Evolutionary conservation across 2,797 vertebrate genomes (phyloP), one percentile per base, ranked within the genome.

Genomic region (Cyclura pinguis): DNA sequence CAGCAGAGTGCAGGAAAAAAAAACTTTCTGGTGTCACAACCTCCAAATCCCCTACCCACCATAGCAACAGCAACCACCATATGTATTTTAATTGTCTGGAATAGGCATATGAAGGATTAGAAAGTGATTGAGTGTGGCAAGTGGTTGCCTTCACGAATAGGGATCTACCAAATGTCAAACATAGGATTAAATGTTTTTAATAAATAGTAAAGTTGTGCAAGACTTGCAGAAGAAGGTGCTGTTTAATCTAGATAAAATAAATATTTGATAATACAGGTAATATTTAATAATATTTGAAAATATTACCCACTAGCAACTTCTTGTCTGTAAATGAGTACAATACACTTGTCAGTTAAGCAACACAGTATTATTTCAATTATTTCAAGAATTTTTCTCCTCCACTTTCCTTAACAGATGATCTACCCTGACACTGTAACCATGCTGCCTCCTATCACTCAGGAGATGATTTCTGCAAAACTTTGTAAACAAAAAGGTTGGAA

Each of bases 361-460:
- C 67, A 80, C 52, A 8, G 0, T 0, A 42, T 64, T 29, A 77
- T 62, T 38, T 81, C 55, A 64, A 24, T 42, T 42, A 42, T 42
- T 42, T 42, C 42, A n/a, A n/a, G 1, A 22, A 35, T 59, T 88
- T 59, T 57, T 57, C 29, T 67, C 86, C 59, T 42, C 6, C 27
- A 2, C n/a, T 85, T 72, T n/a, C 52, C 78, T 83, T 78, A 77
- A 47, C 95, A 99, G 98, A 94, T 98, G 95, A 97, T 90, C 62
- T 95, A 94, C 47, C 89, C 94, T 0, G 80, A 95, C 1, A 88
- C 78, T 55, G 91, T 96, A 57, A 72, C n/a, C 4, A 87, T 69
- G 1, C 95, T 96, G 1, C 93, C 92, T 87, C 86, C 93, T 78
- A 93, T 88, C 6, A 72, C 96, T 88, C 93, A 95, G 90, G 67